Evolutionary conservation across 2,797 vertebrate genomes (phyloP), one percentile per base, ranked within the genome.

Genomic region (Tangara arthus): DNA sequence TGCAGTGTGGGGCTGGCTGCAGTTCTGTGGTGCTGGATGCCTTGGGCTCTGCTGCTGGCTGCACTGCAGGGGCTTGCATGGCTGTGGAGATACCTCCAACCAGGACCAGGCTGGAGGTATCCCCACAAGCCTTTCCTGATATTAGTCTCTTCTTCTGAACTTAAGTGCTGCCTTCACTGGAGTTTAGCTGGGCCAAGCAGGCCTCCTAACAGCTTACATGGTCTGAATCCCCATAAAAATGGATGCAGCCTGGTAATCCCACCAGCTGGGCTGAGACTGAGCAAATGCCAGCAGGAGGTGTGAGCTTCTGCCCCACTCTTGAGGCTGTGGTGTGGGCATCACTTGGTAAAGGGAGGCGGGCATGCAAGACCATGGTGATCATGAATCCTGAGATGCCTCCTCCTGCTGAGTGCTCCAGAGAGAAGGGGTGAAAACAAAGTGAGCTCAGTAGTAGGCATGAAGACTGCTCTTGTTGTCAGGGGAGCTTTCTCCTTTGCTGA

Each of bases 1-100:
- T 1, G 2, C 63, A 49, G 32, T 0, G 1, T 0, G 1, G 28
- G 41, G 18, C 70, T 4, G 12, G 20, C 61, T 77, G 26, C 2
- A 5, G 47, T 27, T 35, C 50, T 90, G 59, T 35, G 30, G 8
- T 56, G 44, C 85, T 61, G 87, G 22, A 30, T 41, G 27, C 34
- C 64, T 22, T 47, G 73, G 39, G 50, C 52, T 81, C 53, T 30
- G 50, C 59, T 72, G 28, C 49, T 59, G 49, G 13, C 39, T 69
- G 66, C 9, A 3, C n/a, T 68, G 59, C 44, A 26, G 59, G 16
- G 15, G 5, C 18, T 71, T 52, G 39, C 52, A 52, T 20, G 44
- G 26, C 57, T 65, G 12, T 59, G 57, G 65, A 24, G 8, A 30
- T 26, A 37, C 7, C 20, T 75, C 34, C 47, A 60, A 22, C 47